These are phyloP conservation scores for Takifugu flavidus DNA, from an alignment of 2,113 vertebrate genomes.

Conservation along the genomic window DNA sequence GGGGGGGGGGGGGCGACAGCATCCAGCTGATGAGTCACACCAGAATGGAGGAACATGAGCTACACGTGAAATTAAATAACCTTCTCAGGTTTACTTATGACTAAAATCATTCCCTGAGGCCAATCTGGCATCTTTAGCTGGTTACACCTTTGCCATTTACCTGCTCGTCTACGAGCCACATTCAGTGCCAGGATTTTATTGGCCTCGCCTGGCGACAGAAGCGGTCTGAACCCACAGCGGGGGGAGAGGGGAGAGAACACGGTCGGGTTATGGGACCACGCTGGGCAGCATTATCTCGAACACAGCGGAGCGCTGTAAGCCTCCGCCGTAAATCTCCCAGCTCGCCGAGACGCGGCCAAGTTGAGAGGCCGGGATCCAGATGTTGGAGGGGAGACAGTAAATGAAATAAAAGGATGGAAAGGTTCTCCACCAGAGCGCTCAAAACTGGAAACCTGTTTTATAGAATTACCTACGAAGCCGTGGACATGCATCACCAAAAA, in stretches of 20 bases:
- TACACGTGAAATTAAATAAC: background rate
- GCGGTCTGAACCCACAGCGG: slow-evolving; percentile 12
- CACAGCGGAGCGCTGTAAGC: slow-evolving; percentile 62
- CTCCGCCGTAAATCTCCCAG: slow-evolving; percentile 63
- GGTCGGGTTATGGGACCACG: slow-evolving; percentile 41
- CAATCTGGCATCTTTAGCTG: too few species aligned
- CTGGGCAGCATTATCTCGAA: slow-evolving; percentile 54
- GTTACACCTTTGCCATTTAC: too few species aligned
- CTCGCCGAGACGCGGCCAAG: slow-evolving; percentile 41
- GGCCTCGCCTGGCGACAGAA: slow-evolving; percentile 44
- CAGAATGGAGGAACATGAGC: background rate
- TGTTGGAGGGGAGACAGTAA: slow-evolving; percentile 54
- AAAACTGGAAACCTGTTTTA: slow-evolving; percentile 4
- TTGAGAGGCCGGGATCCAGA: slow-evolving; percentile 70
- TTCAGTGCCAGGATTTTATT: slow-evolving; percentile 20
- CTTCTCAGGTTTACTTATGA: too few species aligned
- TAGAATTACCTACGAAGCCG: slow-evolving; percentile 8
- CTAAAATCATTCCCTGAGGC: background rate
- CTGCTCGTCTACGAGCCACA: slow-evolving; percentile 2
- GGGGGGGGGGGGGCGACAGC: too few species aligned
- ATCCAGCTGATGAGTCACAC: too few species aligned
- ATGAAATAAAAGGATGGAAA: background rate
- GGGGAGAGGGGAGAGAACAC: slow-evolving; percentile 19
- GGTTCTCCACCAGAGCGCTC: background rate
- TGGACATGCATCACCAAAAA: background rate